phyloP scores from a whole-genome alignment of 2,113 vertebrate species.

The Cariama cristata region DNA sequence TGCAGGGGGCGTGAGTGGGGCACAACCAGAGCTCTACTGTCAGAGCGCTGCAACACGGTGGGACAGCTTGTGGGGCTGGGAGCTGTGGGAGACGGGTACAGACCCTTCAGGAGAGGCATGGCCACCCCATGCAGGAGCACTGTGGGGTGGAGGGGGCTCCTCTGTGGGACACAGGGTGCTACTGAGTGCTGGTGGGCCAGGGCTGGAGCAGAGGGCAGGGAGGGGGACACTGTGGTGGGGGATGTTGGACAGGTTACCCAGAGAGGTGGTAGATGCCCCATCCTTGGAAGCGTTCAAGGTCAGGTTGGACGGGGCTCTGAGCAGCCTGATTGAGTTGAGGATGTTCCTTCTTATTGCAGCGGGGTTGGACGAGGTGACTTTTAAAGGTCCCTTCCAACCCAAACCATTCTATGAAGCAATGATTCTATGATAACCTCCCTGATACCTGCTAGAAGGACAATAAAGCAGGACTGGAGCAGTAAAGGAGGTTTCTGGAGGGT shows the following conservation, averaged over 20 bases:
- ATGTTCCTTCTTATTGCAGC: not conserved
- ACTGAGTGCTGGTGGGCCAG: not conserved
- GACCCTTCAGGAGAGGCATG: fast-evolving
- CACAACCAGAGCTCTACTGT: not conserved
- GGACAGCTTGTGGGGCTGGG: fast-evolving
- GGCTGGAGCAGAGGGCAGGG: fast-evolving
- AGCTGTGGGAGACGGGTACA: fast-evolving
- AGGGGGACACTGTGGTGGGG: not conserved
- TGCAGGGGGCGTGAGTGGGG: fast-evolving
- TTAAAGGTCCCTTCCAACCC: not conserved
- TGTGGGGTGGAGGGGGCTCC: no score
- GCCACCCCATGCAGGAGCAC: fast-evolving
- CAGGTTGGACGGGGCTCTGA: no score
- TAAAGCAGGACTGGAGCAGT: not conserved
- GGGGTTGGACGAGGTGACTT: not conserved
- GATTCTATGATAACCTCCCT: not conserved
- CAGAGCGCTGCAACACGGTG: not conserved
- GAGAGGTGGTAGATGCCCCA: no score
- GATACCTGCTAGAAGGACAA: not conserved
- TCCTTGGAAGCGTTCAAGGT: no score
- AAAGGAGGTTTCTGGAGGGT: fast-evolving
- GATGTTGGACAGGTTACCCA: fast-evolving
- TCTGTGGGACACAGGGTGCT: not conserved
- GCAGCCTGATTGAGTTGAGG: not conserved
- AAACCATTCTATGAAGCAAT: not conserved